Evolutionary conservation across 2,888 invertebrate species (phyloP).

Genomic region (Tenthredo amoena): DNA sequence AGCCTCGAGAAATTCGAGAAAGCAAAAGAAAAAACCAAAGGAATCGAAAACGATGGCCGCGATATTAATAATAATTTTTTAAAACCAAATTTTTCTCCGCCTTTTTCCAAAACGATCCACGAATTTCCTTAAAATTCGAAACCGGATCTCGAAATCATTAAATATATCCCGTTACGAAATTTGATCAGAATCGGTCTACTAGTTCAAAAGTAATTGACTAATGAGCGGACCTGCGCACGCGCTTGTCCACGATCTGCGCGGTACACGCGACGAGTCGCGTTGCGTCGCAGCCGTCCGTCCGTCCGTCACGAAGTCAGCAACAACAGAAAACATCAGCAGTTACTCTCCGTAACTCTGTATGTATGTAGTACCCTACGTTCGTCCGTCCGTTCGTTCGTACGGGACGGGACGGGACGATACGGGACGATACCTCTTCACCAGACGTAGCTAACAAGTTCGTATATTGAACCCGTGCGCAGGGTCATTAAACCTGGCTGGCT

Average conservation of each 20-base stretch:
- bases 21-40: too few species aligned
- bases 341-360: conserved; percentile 17
- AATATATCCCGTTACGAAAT: neutral
- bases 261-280: neutral
- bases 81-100: neutral
- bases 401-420: conserved; percentile 6
- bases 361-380: neutral
- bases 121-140: neutral
- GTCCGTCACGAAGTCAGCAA: neutral
- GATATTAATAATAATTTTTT: neutral
- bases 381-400: neutral
- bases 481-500: conserved; percentile 71
- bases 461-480: conserved; percentile 76
- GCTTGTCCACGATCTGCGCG: neutral
- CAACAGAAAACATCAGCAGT: conserved; percentile 23
- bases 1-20: too few species aligned
- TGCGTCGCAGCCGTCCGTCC: neutral
- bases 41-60: too few species aligned
- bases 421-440: conserved; percentile 7
- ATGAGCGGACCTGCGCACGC: neutral
- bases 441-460: conserved; percentile 60
- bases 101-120: neutral
- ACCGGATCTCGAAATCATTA: neutral
- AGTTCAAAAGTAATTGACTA: neutral
- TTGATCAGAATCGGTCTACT: neutral